These are phyloP conservation scores for Drosophila bifasciata DNA, from an alignment of 1,140 invertebrate species.

Conservation along the genomic window DNA sequence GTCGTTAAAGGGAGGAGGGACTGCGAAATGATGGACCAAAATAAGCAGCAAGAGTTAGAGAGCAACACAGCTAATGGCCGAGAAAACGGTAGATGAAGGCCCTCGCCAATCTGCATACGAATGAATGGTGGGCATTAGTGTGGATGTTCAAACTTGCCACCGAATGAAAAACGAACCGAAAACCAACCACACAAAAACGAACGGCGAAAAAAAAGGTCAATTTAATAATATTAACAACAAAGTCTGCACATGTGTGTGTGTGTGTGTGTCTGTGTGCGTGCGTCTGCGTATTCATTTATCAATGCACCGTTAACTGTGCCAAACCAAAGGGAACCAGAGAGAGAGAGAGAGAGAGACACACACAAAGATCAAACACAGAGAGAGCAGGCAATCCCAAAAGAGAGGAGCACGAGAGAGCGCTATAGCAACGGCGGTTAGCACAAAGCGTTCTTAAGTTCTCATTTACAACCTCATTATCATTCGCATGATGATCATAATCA, in stretches of 20 bases:
- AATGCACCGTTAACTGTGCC: constrained; percentile 78
- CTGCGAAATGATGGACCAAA: too few species aligned
- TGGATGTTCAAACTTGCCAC: constrained; percentile 52
- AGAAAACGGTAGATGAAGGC: constrained; percentile 52
- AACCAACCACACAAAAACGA: constrained; percentile 27
- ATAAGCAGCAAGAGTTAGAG: not conserved
- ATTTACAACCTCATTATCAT: constrained; percentile 57
- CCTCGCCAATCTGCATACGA: constrained; percentile 63
- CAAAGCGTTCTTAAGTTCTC: constrained; percentile 51
- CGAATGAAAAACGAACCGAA: constrained; percentile 36
- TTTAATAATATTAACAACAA: constrained; percentile 69
- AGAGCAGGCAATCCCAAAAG: not conserved
- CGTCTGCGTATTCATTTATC: constrained; percentile 49
- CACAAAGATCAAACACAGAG: constrained; percentile 27
- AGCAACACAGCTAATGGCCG: constrained; percentile 27
- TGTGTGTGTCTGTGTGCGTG: constrained; percentile 6
- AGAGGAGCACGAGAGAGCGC: not conserved
- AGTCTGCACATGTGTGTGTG: constrained; percentile 3
- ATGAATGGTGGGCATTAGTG: constrained; percentile 54
- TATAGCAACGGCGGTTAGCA: constrained; percentile 56
- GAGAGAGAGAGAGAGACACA: constrained; percentile 17
- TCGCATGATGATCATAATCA: constrained; percentile 45
- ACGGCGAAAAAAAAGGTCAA: constrained; percentile 74
- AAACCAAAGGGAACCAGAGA: constrained; percentile 49
- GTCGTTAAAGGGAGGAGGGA: constrained; percentile 30